Conservation (phyloP, 2,797 vertebrate species). For the Limosa lapponica region DNA sequence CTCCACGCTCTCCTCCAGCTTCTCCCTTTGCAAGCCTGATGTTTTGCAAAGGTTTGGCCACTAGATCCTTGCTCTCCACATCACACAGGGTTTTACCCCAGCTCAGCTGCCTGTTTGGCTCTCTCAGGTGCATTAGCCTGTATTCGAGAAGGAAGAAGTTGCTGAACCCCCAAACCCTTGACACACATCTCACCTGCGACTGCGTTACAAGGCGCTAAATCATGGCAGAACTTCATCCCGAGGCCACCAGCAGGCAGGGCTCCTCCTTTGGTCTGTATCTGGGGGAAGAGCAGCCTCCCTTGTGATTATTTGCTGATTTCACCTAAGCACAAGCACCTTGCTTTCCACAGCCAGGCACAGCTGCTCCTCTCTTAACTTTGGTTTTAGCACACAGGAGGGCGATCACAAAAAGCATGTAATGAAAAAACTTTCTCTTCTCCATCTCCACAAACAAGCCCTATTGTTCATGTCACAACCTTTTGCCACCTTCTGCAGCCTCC, state of each 20-base stretch:
- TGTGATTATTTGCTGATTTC: rapidly evolving
- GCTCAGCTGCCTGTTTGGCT: neutral
- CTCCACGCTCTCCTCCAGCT: neutral
- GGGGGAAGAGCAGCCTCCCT: neutral
- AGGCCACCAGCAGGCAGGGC: neutral
- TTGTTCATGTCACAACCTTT: neutral
- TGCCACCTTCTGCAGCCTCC: constrained; percentile 5
- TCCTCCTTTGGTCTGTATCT: neutral
- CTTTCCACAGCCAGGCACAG: neutral
- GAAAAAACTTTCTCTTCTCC: neutral
- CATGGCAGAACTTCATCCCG: neutral
- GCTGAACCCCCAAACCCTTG: neutral
- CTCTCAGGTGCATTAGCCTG: rapidly evolving
- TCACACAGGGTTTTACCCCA: rapidly evolving
- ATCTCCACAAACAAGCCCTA: neutral
- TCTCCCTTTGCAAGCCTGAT: neutral
- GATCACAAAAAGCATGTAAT: rapidly evolving
- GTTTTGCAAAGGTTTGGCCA: neutral
- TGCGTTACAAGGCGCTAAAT: rapidly evolving
- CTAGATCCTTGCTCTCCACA: neutral
- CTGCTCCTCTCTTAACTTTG: rapidly evolving
- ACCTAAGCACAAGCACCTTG: neutral
- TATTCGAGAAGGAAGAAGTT: rapidly evolving
- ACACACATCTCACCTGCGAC: rapidly evolving
- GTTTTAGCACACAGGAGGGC: neutral